Base-by-base conservation (phyloP, 2,797 vertebrate genomes). In the Crax fasciolata region DNA sequence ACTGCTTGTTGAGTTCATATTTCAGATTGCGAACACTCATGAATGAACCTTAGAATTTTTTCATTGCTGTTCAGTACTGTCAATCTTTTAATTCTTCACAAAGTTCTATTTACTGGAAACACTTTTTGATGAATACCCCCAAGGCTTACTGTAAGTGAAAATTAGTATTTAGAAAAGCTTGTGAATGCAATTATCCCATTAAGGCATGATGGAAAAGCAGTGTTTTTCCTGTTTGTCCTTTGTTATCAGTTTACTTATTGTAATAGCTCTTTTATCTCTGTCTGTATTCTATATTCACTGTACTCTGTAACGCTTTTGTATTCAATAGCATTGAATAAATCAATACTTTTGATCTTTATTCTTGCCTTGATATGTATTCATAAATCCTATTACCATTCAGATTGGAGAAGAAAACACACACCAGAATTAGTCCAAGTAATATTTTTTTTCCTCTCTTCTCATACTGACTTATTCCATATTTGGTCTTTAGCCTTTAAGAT, bases 101-200 rank as follows among this genome's bases (percentile, higher is more conserved):
- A 94, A 93, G 35, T 96, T 96, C 74, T 87, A 95, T 91, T 97
- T 96, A 96, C 86, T 86, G 67, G 82, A 96, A 97, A 83, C 63
- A 85, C 15, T 72, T 97, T 94, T 94, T 94, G 84, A 96, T 93
- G 4, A 91, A 55, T 80, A 76, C 91, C 62, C 84, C 73, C 17
- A 84, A 93, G 87, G 65, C 21, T 95, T 91, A 85, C 71, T 67
- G 63, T 87, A 94, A 97, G 54, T 91, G 65, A 94, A 97, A 95
- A 97, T 95, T 77, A 65, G 79, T 96, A 81, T 94, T 96, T 97
- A 95, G 80, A 90, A 95, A 95, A 77, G 80, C 61, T 91, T 55
- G 51, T 88, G 89, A 92, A 93, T 90, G 59, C 38, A 87, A 68
- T 93, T 51, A 87, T 90, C 32, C 68, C 54, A 81, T 93, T 96